Percentiles rank a stretch among this genome's conserved stretches.
Conservation (phyloP, 2,113 vertebrate genomes). For the Microtus oregoni region DNA sequence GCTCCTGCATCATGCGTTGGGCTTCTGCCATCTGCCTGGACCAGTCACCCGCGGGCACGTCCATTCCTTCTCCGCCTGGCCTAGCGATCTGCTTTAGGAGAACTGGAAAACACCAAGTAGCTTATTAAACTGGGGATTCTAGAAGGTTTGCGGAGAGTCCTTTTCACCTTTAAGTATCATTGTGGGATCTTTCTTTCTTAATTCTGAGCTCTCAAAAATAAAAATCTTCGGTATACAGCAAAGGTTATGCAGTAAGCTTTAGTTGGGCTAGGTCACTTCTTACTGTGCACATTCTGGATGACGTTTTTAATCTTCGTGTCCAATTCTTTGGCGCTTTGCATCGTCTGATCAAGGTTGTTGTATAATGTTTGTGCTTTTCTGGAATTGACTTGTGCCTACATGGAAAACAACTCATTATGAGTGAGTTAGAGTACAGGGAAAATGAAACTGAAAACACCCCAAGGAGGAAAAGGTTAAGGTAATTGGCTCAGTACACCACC, state of each 20-base stretch:
- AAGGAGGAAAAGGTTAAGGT: background rate
- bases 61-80: slow-evolving; percentile 62
- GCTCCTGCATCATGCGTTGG: slow-evolving; percentile 90
- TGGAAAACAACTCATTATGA: slow-evolving; percentile 50
- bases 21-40: slow-evolving; percentile 88
- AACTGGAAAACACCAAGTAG: slow-evolving; percentile 82
- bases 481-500: slow-evolving; percentile 84
- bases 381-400: slow-evolving; percentile 89
- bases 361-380: slow-evolving; percentile 87
- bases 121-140: slow-evolving; percentile 63
- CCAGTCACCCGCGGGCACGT: slow-evolving; percentile 81
- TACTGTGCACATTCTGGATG: slow-evolving; percentile 93
- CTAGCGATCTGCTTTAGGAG: slow-evolving; percentile 89
- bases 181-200: background rate
- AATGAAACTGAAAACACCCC: slow-evolving; percentile 6
- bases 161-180: background rate
- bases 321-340: slow-evolving; percentile 89
- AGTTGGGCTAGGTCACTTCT: too few relatives aligned
- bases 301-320: slow-evolving; percentile 87
- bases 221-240: background rate
- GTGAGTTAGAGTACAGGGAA: background rate
- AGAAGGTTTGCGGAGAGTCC: background rate
- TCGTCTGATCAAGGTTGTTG: slow-evolving; percentile 86
- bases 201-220: background rate
- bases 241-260: too few relatives aligned